Conservation (phyloP, 1,140 invertebrate genomes). For the Brachionus rubens region DNA sequence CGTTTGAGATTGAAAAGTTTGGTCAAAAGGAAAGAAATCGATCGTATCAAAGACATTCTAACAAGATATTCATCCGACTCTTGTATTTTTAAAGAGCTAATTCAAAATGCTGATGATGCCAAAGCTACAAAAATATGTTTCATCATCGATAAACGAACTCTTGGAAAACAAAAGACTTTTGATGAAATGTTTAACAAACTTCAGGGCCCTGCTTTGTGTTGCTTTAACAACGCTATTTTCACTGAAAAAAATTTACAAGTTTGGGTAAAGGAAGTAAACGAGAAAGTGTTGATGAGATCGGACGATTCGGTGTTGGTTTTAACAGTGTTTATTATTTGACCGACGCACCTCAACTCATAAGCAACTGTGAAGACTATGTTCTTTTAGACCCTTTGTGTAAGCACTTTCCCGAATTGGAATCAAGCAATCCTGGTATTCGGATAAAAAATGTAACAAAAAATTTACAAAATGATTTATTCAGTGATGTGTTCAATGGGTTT, state of each 20-base stretch:
- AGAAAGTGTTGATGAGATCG: slow-evolving; percentile 51
- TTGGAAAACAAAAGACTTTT: slow-evolving; percentile 48
- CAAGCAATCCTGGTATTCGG: slow-evolving; percentile 50
- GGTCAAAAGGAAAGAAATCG: slow-evolving; percentile 54
- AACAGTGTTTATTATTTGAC: slow-evolving; percentile 58
- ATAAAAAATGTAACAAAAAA: slow-evolving; percentile 45
- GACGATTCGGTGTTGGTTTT: slow-evolving; percentile 56
- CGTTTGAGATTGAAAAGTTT: slow-evolving; percentile 48
- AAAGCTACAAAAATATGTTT: slow-evolving; percentile 52
- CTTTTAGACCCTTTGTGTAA: slow-evolving; percentile 55
- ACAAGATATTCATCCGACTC: slow-evolving; percentile 52
- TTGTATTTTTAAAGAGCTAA: slow-evolving; percentile 51
- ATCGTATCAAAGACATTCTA: slow-evolving; percentile 52
- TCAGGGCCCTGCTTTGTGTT: slow-evolving; percentile 51
- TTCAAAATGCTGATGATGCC: slow-evolving; percentile 61
- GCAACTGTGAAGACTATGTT: slow-evolving; percentile 48
- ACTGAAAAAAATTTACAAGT: slow-evolving; percentile 50
- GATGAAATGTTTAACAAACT: slow-evolving; percentile 48
- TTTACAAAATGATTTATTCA: slow-evolving; percentile 4
- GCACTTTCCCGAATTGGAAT: slow-evolving; percentile 50
- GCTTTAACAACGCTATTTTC: slow-evolving; percentile 52
- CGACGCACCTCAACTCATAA: slow-evolving; percentile 55
- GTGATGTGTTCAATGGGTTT: not conserved
- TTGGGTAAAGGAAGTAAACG: slow-evolving; percentile 52
- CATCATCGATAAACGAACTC: slow-evolving; percentile 50